phyloP scores from a whole-genome alignment of 2,113 vertebrate genomes.

The Trogon surrucura region DNA sequence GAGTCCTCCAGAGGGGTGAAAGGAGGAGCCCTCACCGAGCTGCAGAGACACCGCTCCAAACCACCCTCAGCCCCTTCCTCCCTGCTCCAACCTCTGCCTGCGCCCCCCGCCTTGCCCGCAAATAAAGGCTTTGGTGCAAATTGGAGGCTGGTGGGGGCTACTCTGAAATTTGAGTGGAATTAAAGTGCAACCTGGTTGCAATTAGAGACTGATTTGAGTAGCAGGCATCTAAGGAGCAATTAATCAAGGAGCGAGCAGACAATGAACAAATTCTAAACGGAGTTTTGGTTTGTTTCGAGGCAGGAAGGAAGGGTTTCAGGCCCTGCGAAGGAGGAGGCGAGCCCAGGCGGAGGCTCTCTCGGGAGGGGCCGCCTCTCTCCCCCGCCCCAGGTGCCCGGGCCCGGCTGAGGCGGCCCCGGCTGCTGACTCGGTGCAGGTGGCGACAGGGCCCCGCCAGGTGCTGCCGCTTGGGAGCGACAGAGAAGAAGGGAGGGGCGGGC shows the following conservation, averaged over 20 bases:
- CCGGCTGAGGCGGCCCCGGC: background rate
- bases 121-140: background rate
- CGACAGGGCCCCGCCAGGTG: too few species aligned
- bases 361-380: rapidly evolving
- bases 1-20: rapidly evolving
- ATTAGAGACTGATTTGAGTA: background rate
- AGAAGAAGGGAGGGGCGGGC: too few species aligned
- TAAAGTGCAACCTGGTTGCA: background rate
- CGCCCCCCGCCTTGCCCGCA: too few species aligned
- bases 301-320: too few species aligned
- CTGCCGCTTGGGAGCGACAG: rapidly evolving
- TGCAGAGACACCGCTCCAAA: rapidly evolving
- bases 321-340: rapidly evolving
- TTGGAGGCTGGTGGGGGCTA: rapidly evolving
- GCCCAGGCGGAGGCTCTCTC: rapidly evolving
- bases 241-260: too few species aligned
- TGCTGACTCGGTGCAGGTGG: too few species aligned
- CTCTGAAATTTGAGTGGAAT: background rate
- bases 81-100: too few species aligned
- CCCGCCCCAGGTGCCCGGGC: background rate
- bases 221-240: background rate
- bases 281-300: background rate
- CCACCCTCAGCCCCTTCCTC: rapidly evolving
- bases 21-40: rapidly evolving
- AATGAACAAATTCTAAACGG: background rate